Evolutionary conservation across 2,797 vertebrate genomes (phyloP), one percentile per base, ranked within the genome.

Genomic region (Sparidentex hasta): DNA sequence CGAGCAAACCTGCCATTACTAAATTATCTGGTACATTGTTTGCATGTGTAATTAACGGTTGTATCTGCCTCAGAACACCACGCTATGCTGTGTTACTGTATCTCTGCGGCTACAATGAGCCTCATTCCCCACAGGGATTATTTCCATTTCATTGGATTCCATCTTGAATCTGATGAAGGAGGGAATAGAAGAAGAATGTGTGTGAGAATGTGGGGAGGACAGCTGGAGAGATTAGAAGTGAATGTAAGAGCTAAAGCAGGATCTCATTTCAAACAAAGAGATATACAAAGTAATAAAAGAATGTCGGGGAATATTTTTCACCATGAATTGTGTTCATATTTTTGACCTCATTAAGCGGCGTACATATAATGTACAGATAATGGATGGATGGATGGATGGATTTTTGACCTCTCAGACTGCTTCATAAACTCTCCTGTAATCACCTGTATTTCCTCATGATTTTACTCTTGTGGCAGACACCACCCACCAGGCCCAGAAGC

Each of bases 201-300:
- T 72, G 17, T 29, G 9, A 50, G 17, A 48, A 13, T 64, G 43
- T 16, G 18, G 62, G 20, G 16, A 59, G 17, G 63, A 62, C 61
- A 63, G 55, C 54, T 44, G 44, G 29, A 78, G 41, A 52, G 21
- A 43, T 71, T n/a, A 71, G n/a, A 63, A 52, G 27, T 65, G 61
- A n/a, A 13, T 66, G 23, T 57, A 33, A 50, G n/a, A 21, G 8
- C 38, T 66, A 14, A 64, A 69, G 8, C 21, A 23, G 29, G 5
- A 64, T 67, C 18, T 66, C n/a, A 3, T 6, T 27, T 57, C 13
- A 50, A 27, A 74, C 74, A 46, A 25, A 12, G 62, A 48, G 11
- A n/a, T 3, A 3, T 11, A 17, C 16, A 18, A 23, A 11, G 27
- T 14, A 13, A 43, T 29, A 1, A 65, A 43, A 55, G 20, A 43